Percentiles rank a stretch among this genome's conserved stretches.
phyloP scores from a whole-genome alignment of 1,140 invertebrate genomes.

The Gerris buenoi region DNA sequence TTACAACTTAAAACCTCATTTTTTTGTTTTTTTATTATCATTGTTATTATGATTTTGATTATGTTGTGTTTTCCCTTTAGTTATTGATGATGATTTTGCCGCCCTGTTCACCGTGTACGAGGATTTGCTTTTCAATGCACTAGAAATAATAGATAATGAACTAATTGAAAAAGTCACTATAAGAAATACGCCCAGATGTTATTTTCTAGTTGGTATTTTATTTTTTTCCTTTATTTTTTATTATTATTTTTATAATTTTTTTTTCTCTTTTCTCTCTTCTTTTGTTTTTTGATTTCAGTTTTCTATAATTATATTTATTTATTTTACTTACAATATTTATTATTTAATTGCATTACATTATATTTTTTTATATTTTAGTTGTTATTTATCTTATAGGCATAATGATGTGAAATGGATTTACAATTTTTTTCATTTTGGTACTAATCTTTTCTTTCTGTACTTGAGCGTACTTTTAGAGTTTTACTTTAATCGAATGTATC shows the following conservation, averaged over 20 bases:
- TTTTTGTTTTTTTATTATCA: neutral
- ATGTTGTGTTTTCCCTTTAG: neutral
- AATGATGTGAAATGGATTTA: too few relatives aligned
- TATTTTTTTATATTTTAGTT: neutral
- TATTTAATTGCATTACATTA: neutral
- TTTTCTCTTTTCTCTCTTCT: neutral
- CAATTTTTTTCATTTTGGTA: too few relatives aligned
- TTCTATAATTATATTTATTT: neutral
- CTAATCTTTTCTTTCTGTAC: too few relatives aligned
- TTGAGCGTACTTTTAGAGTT: too few relatives aligned
- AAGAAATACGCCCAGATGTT: neutral
- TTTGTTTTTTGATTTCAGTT: neutral
- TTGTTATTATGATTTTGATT: neutral
- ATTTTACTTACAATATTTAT: neutral
- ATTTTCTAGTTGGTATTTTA: neutral
- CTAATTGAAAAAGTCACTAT: conserved; percentile 2
- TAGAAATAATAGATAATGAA: conserved; percentile 1
- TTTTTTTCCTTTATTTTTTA: neutral
- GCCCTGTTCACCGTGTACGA: neutral
- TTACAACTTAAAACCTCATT: too few relatives aligned
- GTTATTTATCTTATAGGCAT: too few relatives aligned
- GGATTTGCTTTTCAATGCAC: conserved; percentile 3
- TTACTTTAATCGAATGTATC: too few relatives aligned
- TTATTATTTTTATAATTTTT: neutral
- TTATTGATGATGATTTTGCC: conserved; percentile 3